Percentiles rank a stretch among this genome's conserved stretches.
Conservation (phyloP, 2,113 vertebrate species). For the Deroptyus accipitrinus region DNA sequence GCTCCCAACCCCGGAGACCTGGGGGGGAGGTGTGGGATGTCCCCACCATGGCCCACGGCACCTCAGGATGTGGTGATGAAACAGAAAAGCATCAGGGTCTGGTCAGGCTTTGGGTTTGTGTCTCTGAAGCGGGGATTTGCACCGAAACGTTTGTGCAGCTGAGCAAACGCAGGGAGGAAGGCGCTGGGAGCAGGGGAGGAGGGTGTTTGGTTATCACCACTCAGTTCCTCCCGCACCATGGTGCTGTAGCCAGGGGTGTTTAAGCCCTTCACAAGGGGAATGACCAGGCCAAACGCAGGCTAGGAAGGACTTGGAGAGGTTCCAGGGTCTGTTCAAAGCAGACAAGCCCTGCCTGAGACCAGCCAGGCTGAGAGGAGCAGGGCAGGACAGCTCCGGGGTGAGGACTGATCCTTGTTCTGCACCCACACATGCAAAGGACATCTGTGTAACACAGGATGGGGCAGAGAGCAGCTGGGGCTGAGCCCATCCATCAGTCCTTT, state of each 20-base stretch:
- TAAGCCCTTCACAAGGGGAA: not conserved
- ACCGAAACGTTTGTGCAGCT: not conserved
- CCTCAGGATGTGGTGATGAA: fast-evolving
- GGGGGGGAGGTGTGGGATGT: not conserved
- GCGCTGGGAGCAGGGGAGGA: not conserved
- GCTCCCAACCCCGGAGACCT: fast-evolving
- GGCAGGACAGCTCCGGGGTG: not conserved
- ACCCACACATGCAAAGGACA: fast-evolving
- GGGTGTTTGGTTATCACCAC: fast-evolving
- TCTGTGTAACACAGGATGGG: fast-evolving
- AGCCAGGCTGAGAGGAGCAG: not conserved
- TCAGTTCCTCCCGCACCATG: fast-evolving
- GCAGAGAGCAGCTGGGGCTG: not conserved
- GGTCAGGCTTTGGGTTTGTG: not conserved
- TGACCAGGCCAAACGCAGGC: not conserved
- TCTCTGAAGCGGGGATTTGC: not conserved
- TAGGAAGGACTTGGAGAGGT: not conserved
- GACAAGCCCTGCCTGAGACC: not conserved
- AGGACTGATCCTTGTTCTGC: not conserved
- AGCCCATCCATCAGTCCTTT: not conserved
- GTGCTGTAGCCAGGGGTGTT: not conserved
- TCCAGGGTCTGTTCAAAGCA: not conserved
- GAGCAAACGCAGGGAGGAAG: not conserved
- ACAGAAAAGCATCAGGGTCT: not conserved
- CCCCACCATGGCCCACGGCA: fast-evolving